Conservation (phyloP, 2,113 vertebrate genomes). For the Trogon melanurus region DNA sequence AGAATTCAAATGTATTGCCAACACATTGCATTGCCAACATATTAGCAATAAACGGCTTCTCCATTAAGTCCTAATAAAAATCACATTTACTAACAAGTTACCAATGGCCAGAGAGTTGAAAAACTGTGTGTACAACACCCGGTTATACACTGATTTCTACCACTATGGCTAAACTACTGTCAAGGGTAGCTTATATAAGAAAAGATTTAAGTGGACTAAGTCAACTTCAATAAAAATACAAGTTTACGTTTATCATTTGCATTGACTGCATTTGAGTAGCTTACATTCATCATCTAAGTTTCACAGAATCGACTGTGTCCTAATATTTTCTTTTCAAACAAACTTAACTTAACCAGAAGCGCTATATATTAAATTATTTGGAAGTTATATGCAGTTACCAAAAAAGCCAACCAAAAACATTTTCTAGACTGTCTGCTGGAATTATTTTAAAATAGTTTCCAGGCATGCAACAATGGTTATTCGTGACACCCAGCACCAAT, state of each 20-base stretch:
- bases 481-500: neutral
- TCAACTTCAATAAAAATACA: neutral
- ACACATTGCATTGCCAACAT: neutral
- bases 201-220: neutral
- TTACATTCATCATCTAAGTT: neutral
- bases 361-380: neutral
- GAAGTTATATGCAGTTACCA: neutral
- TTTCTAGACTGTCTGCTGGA: neutral
- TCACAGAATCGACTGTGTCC: neutral
- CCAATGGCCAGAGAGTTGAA: neutral
- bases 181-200: neutral
- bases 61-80: neutral
- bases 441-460: neutral
- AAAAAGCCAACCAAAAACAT: neutral
- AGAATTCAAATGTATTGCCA: constrained; percentile 4
- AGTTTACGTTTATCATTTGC: neutral
- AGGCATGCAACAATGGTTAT: neutral
- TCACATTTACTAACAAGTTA: neutral
- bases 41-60: neutral
- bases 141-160: neutral
- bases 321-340: neutral
- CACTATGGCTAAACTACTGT: neutral
- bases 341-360: neutral
- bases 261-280: neutral
- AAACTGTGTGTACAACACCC: neutral